Conservation (phyloP, 2,888 invertebrate species). For the Xestia ashworthii region DNA sequence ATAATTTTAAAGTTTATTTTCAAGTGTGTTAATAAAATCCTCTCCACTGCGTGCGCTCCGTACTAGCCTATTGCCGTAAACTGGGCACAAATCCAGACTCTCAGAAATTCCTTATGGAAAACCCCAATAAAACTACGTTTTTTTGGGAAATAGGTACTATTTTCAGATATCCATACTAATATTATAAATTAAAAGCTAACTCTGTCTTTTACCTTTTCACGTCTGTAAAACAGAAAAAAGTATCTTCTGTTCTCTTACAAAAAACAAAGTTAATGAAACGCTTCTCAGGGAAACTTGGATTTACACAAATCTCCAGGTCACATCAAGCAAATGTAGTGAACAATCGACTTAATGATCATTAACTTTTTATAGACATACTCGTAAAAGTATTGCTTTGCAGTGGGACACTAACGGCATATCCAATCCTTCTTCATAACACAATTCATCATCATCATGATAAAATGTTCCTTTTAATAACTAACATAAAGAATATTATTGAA, state of each 20-base stretch:
- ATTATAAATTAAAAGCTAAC: background rate
- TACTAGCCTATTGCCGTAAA: background rate
- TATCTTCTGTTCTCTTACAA: background rate
- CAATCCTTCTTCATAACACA: no score
- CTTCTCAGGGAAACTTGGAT: background rate
- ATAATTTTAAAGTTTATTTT: no score
- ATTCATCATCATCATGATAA: background rate
- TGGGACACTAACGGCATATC: background rate
- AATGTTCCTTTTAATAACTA: background rate
- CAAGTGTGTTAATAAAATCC: no score
- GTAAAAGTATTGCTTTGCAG: background rate
- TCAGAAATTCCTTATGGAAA: background rate
- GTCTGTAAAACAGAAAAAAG: background rate
- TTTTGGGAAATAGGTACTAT: background rate
- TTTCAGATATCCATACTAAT: background rate
- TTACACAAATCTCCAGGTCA: background rate
- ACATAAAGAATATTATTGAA: conserved; percentile 12
- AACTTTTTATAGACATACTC: background rate
- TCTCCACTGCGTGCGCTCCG: no score
- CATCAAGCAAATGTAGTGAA: background rate
- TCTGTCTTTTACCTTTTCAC: background rate
- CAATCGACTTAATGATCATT: background rate
- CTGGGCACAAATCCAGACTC: background rate
- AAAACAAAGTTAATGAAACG: background rate
- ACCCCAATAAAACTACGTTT: background rate